These are phyloP conservation scores for Sebastes miniatus DNA, from an alignment of 2,797 vertebrate genomes.

Conservation along the genomic window DNA sequence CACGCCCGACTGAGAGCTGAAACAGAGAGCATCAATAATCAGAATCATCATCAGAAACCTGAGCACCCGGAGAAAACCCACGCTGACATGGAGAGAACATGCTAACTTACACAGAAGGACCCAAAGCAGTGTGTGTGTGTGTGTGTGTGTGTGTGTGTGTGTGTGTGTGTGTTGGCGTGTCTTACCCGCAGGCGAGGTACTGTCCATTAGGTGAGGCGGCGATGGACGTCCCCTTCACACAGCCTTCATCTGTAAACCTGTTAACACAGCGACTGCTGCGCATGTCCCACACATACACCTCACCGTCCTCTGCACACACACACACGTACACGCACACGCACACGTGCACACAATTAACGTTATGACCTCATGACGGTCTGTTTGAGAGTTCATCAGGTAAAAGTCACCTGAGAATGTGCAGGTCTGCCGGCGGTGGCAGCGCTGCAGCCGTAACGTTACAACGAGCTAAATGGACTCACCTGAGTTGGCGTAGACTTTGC, in stretches of 20 bases:
- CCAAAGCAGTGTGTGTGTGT: no score
- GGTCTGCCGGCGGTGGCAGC: no score
- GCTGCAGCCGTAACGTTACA: no score
- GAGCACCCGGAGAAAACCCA: no score
- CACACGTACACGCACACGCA: background rate
- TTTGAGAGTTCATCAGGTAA: no score
- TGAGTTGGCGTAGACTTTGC: conserved; percentile 86
- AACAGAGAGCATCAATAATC: background rate
- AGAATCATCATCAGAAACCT: no score
- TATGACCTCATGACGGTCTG: no score
- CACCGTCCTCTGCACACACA: conserved; percentile 72
- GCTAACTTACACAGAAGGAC: no score
- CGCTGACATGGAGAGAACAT: no score
- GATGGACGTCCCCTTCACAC: conserved; percentile 75
- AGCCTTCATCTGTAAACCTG: conserved; percentile 80
- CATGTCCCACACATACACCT: conserved; percentile 83
- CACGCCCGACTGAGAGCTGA: conserved; percentile 92
- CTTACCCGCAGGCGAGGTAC: conserved; percentile 84
- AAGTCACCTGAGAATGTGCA: no score
- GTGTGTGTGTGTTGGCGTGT: background rate
- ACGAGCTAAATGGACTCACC: conserved; percentile 74
- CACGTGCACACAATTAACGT: no score
- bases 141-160: no score
- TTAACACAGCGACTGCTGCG: conserved; percentile 76
- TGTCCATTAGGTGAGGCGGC: conserved; percentile 71